A percentile compares a stretch with the other conserved stretches of the same genome.
phyloP scores from a whole-genome alignment of 2,113 vertebrate genomes.

The Terrapene triunguis region DNA sequence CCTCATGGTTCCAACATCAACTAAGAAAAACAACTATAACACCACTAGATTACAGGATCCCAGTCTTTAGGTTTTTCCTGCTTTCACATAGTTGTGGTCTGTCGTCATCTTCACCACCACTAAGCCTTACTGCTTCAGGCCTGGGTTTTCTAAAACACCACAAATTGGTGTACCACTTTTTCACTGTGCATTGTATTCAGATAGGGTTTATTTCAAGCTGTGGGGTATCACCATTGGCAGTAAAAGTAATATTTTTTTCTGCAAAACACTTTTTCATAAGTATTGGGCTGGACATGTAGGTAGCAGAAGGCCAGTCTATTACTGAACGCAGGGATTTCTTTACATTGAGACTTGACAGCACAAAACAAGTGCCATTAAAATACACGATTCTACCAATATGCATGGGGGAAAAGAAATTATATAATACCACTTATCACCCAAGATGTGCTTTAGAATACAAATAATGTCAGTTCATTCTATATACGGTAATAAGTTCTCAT shows the following conservation, averaged over 20 bases:
- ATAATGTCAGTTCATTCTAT: background rate
- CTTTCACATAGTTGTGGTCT: background rate
- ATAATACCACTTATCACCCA: background rate
- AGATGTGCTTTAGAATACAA: background rate
- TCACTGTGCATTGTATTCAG: background rate
- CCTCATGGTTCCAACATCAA: background rate
- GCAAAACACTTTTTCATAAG: background rate
- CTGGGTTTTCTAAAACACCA: background rate
- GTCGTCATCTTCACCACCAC: background rate
- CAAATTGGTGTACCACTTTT: background rate
- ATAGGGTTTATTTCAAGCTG: background rate
- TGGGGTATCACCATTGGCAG: background rate
- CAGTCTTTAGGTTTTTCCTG: background rate
- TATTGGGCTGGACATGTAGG: background rate
- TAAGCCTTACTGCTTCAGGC: background rate
- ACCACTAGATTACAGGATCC: background rate
- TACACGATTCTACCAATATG: rapidly evolving
- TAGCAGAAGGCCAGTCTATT: background rate
- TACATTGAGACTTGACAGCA: rapidly evolving
- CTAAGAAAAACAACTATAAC: background rate
- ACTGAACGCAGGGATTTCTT: background rate
- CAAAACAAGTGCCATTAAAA: background rate
- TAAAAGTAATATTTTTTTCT: background rate
- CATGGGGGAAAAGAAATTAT: background rate
- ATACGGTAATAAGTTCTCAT: background rate